Evolutionary conservation across 2,888 invertebrate species (phyloP), one percentile per base, ranked within the genome.

Genomic region (Beris morrisii): DNA sequence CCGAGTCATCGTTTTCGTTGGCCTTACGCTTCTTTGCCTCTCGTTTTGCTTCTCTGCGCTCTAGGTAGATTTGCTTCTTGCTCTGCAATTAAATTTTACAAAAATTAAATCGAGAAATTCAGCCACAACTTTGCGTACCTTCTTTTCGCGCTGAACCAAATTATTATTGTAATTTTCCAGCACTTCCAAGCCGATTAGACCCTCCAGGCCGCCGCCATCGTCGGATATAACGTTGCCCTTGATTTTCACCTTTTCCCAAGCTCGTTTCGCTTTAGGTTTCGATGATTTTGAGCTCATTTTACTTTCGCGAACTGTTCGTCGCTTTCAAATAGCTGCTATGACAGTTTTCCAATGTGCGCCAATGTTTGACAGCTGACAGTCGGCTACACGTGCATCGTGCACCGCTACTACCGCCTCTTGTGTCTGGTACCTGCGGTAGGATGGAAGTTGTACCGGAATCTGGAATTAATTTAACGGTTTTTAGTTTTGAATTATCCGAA

Each of bases 141-240:
- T 61, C 38, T 61, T 61, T 6, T 74, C 73, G 1, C 72, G 72
- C 13, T 74, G 76, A 7, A 86, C 83, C 53, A 88, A 59, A 5
- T 68, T 61, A 1, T 73, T 76, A 69, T 84, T 84, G 75, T 92
- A 92, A 71, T 87, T 85, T 4, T 85, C 85, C 68, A 93, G 85
- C 74, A 92, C 92, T 79, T 93, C 92, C 52, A 93, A 84, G 1
- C 90, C 92, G 44, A 91, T 84, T 69, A 93, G 84, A 11, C 89
- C 89, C 70, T 89, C 87, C 63, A 88, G 82, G 67, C 82, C 83
- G 4, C 76, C 79, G 13, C 79, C 79, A 50, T 82, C 80, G 58
- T 82, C 77, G 0, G 78, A 75, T 45, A 81, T 74, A 67, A 84
- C 73, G 68, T 80, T 83, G 22, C 87, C 87, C 70, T 87, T 87